These are phyloP conservation scores for Sturnira hondurensis DNA, from an alignment of 2,113 vertebrate genomes.

Conservation along the genomic window DNA sequence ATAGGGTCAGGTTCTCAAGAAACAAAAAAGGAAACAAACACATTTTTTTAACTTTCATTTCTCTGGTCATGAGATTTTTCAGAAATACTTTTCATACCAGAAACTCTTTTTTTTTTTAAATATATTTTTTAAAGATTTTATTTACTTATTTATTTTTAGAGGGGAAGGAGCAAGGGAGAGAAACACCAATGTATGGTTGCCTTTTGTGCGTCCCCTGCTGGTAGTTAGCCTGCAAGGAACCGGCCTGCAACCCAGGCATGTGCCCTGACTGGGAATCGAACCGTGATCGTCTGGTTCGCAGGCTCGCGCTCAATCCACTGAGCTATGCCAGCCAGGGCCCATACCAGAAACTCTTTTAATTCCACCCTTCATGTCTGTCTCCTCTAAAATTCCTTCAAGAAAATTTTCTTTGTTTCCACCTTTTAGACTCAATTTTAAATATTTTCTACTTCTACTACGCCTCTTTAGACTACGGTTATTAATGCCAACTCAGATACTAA, in stretches of 20 bases:
- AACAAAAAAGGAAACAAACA: neutral
- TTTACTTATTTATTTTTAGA: too few relatives aligned
- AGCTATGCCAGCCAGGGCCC: too few relatives aligned
- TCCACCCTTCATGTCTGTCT: neutral
- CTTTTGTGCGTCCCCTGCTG: too few relatives aligned
- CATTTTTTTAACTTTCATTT: neutral
- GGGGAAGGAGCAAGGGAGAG: too few relatives aligned
- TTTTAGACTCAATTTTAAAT: neutral
- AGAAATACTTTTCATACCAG: neutral
- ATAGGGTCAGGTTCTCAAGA: neutral
- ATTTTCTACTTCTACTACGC: neutral
- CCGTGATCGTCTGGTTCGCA: too few relatives aligned
- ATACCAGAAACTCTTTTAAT: neutral
- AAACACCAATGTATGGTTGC: too few relatives aligned
- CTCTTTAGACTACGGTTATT: neutral
- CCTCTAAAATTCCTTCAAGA: neutral
- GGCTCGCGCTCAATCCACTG: too few relatives aligned
- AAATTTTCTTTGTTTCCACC: neutral
- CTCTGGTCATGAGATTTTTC: neutral
- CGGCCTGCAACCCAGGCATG: too few relatives aligned
- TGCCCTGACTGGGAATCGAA: too few relatives aligned
- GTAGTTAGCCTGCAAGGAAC: too few relatives aligned
- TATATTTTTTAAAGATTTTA: too few relatives aligned
- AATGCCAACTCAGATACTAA: neutral
- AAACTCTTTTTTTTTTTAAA: neutral